Evolutionary conservation across 1,140 invertebrate genomes (phyloP), one percentile per base, ranked within the genome.

Genomic region (Drosophila burlai): DNA sequence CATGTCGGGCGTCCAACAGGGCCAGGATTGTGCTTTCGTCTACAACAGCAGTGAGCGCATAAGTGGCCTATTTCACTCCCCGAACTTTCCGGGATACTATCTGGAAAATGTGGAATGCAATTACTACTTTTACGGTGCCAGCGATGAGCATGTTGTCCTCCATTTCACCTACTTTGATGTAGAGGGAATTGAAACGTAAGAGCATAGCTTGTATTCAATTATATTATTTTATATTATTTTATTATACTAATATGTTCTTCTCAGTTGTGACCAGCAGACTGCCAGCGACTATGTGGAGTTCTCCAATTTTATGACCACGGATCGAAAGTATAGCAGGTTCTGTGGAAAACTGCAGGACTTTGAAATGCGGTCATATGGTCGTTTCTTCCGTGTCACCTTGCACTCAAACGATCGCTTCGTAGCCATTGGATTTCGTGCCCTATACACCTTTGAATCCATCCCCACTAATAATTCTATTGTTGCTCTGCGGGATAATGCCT

Each of bases 201-300:
- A 95, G 74, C 3, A 50, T 16, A n/a, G 26, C 8, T 15, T 42
- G 3, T 43, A 3, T 50, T 38, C 38, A 15, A 3, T n/a, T 26
- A 29, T 26, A 18, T 47, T 9, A 10, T 34, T 9, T 40, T 18
- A 6, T 38, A 21, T 1, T 3, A 21, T 13, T 24, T 2, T 24
- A 18, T 1, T 3, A 21, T 13, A 29, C 1, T 24, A 31, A 29
- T 34, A 8, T 40, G 43, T 60, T 11, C 15, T 55, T 65, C 26
- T 29, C 93, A 98, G 98, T 75, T 99, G 98, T 92, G 96, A 97
- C 84, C 96, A 96, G 50, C 94, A 95, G 46, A 97, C 97, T 13
- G 96, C 97, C 4, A 98, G 97, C 85, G 98, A 99, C 93, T 99
- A 97, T 93, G 96, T 99, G 38, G 97, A 98, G 93, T 98, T 99